Evolutionary conservation across 2,113 vertebrate genomes (phyloP).

Genomic region (Solea senegalensis): DNA sequence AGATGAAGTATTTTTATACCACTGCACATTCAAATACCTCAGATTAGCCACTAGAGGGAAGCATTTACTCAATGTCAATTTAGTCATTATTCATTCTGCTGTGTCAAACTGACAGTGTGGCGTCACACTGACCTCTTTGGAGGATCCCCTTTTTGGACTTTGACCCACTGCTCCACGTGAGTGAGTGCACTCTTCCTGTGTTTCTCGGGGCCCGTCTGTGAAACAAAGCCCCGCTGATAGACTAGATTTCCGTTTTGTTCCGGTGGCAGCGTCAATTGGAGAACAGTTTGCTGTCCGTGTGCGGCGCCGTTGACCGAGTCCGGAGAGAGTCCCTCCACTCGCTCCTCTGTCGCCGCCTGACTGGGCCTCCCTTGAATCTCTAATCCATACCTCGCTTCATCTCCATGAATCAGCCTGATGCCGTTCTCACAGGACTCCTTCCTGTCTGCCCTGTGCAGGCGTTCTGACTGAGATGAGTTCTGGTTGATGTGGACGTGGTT

Average conservation of each 20-base stretch:
- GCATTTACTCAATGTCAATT: constrained; percentile 5
- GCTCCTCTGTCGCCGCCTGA: constrained; percentile 66
- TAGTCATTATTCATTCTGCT: constrained; percentile 5
- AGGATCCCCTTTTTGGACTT: constrained; percentile 90
- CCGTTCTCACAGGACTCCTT: constrained; percentile 77
- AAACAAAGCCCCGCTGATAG: constrained; percentile 84
- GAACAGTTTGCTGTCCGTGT: constrained; percentile 81
- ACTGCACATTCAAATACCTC: background rate
- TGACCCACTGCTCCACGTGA: constrained; percentile 96
- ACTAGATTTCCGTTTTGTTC: constrained; percentile 89
- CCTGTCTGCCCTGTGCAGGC: constrained; percentile 73
- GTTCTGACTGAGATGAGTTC: constrained; percentile 78
- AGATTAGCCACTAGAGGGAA: constrained; percentile 65
- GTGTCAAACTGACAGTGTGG: background rate
- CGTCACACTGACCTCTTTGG: constrained; percentile 87
- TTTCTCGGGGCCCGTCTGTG: constrained; percentile 84
- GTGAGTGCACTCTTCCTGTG: constrained; percentile 90
- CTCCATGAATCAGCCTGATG: constrained; percentile 72
- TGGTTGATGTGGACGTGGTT: constrained; percentile 86
- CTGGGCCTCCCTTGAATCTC: constrained; percentile 83
- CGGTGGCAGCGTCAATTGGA: constrained; percentile 71
- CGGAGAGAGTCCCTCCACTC: constrained; percentile 82
- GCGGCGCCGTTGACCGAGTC: constrained; percentile 75
- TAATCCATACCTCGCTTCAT: constrained; percentile 78
- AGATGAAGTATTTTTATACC: background rate